A percentile compares a stretch with the other conserved stretches of the same genome.
These are phyloP conservation scores for Phthorimaea operculella DNA, from an alignment of 1,140 invertebrate species.

Conservation along the genomic window DNA sequence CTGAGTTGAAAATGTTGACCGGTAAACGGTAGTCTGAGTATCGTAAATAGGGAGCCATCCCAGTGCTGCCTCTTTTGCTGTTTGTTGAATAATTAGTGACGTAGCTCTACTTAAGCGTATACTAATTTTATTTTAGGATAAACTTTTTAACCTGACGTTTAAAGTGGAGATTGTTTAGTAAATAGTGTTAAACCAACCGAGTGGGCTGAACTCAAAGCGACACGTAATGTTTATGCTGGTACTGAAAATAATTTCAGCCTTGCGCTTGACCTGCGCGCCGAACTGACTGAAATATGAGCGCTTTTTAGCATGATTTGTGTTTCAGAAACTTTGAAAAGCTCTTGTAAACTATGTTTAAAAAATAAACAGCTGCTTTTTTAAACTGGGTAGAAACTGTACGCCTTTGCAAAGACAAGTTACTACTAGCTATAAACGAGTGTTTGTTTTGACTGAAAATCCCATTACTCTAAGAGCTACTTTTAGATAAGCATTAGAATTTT, in stretches of 20 bases:
- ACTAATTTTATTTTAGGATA: not conserved
- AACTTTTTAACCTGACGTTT: not conserved
- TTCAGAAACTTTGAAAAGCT: not conserved
- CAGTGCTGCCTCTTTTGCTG: too few relatives aligned
- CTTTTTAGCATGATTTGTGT: not conserved
- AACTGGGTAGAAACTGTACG: too few relatives aligned
- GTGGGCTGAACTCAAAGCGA: not conserved
- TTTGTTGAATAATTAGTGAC: not conserved
- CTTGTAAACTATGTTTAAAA: not conserved
- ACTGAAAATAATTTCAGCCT: slow-evolving; percentile 27
- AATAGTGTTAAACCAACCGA: not conserved
- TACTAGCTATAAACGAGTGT: too few relatives aligned
- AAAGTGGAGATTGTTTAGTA: slow-evolving; percentile 11
- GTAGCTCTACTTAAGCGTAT: not conserved
- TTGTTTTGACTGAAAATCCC: too few relatives aligned
- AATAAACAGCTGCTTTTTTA: too few relatives aligned
- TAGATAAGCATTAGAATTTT: too few relatives aligned
- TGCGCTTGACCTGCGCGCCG: slow-evolving; percentile 29
- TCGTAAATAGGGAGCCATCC: too few relatives aligned
- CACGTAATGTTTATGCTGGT: slow-evolving; percentile 8
- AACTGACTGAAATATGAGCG: not conserved
- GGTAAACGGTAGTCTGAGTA: too few relatives aligned
- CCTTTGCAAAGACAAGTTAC: too few relatives aligned
- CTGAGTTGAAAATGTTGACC: too few relatives aligned
- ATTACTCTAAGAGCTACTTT: too few relatives aligned